Base-by-base conservation (phyloP, 2,113 vertebrate genomes). In the Pomatorhinus ruficollis region DNA sequence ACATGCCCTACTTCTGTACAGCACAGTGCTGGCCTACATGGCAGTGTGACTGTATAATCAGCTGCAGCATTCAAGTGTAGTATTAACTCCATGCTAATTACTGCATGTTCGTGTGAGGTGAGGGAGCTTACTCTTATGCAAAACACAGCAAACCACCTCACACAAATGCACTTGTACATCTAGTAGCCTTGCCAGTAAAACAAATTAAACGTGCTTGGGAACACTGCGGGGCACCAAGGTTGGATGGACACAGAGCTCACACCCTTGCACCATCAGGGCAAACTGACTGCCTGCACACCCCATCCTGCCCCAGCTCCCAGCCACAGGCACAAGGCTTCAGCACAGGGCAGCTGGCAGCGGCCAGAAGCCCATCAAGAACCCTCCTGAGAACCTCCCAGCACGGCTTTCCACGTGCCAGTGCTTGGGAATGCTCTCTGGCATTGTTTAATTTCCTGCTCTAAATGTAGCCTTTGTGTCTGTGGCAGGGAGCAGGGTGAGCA, bases 1-100 rank as follows among this genome's bases (percentile, higher is more conserved):
- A 95, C 91, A 93, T 85, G 83, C 80, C 93, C 93, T 95, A 84
- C 74, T 92, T 95, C 37, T 75, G 56, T 53, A 35, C 37, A 47
- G 25, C 76, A 44, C 11, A 19, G 53, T 83, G 60, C 52, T 78
- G 89, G 64, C 44, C 83, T n/a, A 37, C 33, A 0, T 17, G 19
- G 74, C 35, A 87, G 57, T 4, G 12, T 50, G 68, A 66, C 42
- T 59, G 65, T 12, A 39, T 49, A 84, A 89, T 21, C 25, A 81
- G 45, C 75, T 70, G 68, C 39, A 90, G 64, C 40, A n/a, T 81
- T 54, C 76, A 63, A 30, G 39, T 33, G 4, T 52, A 5, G 86
- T 31, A 69, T 96, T 95, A 96, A 87, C 72, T 16, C 79, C 72
- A n/a, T 1, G 0, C 60, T 95, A 90, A 95, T 92, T 95, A 78